These are phyloP conservation scores for Microtus pennsylvanicus DNA, from an alignment of 2,113 vertebrate genomes.

Conservation along the genomic window DNA sequence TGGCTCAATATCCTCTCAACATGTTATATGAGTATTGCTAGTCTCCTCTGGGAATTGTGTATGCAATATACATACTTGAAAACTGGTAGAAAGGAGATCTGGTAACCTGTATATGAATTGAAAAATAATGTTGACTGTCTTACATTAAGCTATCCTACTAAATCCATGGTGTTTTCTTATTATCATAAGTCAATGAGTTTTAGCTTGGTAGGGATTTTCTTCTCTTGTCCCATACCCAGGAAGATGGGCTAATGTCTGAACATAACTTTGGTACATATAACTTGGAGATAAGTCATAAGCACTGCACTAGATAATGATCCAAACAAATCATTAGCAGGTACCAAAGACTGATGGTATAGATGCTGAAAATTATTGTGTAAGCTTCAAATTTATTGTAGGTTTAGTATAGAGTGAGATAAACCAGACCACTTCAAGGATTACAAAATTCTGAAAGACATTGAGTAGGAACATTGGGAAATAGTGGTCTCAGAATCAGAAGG, in stretches of 20 bases:
- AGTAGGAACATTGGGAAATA: not conserved
- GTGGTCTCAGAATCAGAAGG: not conserved
- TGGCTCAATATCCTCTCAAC: no score
- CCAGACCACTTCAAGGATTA: not conserved
- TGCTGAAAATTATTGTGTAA: not conserved
- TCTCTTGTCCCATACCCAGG: not conserved
- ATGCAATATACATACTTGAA: no score
- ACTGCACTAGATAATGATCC: not conserved
- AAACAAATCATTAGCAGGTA: not conserved
- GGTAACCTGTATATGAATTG: no score
- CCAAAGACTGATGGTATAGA: not conserved
- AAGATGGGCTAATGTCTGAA: not conserved
- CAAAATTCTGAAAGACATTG: not conserved
- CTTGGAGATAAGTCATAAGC: not conserved
- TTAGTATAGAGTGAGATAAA: not conserved
- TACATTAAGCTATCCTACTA: no score
- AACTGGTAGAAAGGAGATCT: no score
- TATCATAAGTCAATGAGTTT: no score
- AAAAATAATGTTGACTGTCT: no score
- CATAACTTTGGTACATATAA: not conserved
- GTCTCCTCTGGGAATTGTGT: no score
- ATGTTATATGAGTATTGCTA: no score
- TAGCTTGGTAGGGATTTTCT: not conserved
- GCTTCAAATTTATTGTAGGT: not conserved
- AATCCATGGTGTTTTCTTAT: no score